Evolutionary conservation across 92 coral and sea anemone species (phyloP), one percentile per base, ranked within the genome.

Genomic region (Siderastrea radians): DNA sequence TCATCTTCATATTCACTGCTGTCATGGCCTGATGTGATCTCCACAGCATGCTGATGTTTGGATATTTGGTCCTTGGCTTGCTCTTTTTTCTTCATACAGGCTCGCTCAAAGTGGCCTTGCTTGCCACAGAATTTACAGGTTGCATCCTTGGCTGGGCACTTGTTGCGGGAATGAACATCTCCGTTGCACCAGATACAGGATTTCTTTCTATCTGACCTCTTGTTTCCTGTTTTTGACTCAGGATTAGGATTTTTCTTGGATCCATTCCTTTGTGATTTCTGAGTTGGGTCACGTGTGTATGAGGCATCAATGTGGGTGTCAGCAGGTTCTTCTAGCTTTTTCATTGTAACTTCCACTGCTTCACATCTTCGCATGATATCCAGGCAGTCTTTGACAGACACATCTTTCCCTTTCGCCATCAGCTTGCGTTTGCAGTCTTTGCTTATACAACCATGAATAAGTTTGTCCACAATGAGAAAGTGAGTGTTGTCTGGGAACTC

Each of bases 61-160:
- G 65, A 53, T 51, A 48, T 84, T 61, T 57, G 49, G 72, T 53
- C 78, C 38, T 78, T 77, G 73, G 50, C 49, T 77, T 50, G 46
- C n/a, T 51, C 50, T 64, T 62, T 62, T 85, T 68, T 92, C 49
- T 68, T 65, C 58, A 89, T 86, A 60, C 95, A 93, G 14, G 91
- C 93, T 60, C 89, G 89, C 57, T 87, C 92, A 91, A 83, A 87
- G 81, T 82, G 92, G 46, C 92, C 94, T 78, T 92, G 90, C 17
- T 88, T 91, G 50, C 87, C 80, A 74, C 94, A 92, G 72, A 88
- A 92, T 44, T 81, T 79, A 72, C 94, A 88, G 13, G 87, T 84
- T 80, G 90, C 66, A 72, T 47, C 81, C 60, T 86, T 92, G 81
- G 95, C 95, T 17, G 93, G 95, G 38, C 38, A 26, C 38, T 26